phyloP scores from a whole-genome alignment of 1,140 invertebrate genomes.

The Mylabris phalerata region DNA sequence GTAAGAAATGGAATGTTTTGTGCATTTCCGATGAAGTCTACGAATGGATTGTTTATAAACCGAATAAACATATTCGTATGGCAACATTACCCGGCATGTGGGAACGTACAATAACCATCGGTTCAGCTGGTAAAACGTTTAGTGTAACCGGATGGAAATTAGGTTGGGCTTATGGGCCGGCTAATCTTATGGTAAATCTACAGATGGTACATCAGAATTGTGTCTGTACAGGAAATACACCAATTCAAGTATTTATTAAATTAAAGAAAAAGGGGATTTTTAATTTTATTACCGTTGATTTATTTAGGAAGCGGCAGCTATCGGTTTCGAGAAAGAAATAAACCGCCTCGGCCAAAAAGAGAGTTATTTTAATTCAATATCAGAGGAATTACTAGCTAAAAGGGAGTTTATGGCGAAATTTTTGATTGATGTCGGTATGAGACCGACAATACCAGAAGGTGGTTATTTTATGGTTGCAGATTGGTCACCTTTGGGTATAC shows the following conservation, averaged over 20 bases:
- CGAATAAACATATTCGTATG: conserved; percentile 62
- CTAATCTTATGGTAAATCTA: too few relatives aligned
- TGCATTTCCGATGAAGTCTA: conserved; percentile 97
- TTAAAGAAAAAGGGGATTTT: too few relatives aligned
- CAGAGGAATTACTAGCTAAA: conserved; percentile 73
- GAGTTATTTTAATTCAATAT: conserved; percentile 79
- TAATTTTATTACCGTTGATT: too few relatives aligned
- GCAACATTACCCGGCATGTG: conserved; percentile 95
- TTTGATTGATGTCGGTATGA: conserved; percentile 75
- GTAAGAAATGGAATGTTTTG: conserved; percentile 87
- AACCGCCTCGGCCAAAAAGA: conserved; percentile 61
- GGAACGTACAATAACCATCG: conserved; percentile 94
- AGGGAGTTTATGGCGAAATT: conserved; percentile 77
- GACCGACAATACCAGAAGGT: conserved; percentile 87
- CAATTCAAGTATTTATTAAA: too few relatives aligned
- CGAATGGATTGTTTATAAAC: conserved; percentile 92
- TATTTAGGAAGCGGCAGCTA: conserved; percentile 80
- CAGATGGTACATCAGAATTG: too few relatives aligned
- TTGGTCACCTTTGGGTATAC: conserved; percentile 67
- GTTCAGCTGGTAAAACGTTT: conserved; percentile 97
- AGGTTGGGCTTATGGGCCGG: too few relatives aligned
- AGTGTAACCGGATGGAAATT: too few relatives aligned
- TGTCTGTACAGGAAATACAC: too few relatives aligned
- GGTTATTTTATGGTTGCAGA: conserved; percentile 97
- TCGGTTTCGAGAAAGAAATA: conserved; percentile 83